Evolutionary conservation across 1,140 invertebrate genomes (phyloP).

Genomic region (Cherax destructor): DNA sequence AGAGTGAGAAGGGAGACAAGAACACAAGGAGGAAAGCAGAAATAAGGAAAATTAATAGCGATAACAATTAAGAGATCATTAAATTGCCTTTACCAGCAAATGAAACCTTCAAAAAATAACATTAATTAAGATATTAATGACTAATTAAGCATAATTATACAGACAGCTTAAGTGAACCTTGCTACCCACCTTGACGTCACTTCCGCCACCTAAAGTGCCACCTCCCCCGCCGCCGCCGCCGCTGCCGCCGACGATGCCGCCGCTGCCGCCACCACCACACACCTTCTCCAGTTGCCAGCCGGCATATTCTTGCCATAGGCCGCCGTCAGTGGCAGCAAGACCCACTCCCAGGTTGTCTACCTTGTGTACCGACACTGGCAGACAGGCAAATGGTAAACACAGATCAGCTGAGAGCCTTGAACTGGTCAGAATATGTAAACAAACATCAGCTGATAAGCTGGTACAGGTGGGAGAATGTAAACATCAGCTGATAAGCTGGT

Average conservation of each 20-base stretch:
- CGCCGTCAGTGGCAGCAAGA: conserved; percentile 4
- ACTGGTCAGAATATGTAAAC: not conserved
- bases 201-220: not conserved
- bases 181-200: not conserved
- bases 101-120: too few relatives aligned
- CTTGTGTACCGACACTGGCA: conserved; percentile 42
- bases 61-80: too few relatives aligned
- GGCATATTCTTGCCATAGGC: conserved; percentile 50
- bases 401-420: not conserved
- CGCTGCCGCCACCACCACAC: conserved; percentile 14
- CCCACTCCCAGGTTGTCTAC: conserved; percentile 34
- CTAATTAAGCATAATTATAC: too few relatives aligned
- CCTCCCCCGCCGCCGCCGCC: not conserved
- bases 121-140: too few relatives aligned
- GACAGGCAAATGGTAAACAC: not conserved
- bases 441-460: not conserved
- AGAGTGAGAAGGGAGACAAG: too few relatives aligned
- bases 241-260: not conserved
- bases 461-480: not conserved
- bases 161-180: not conserved
- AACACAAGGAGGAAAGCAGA: too few relatives aligned
- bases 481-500: not conserved
- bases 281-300: conserved; percentile 60
- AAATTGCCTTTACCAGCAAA: too few relatives aligned
- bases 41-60: too few relatives aligned